Evolutionary conservation across 2,888 invertebrate species (phyloP).

Genomic region (Pammene aurita): DNA sequence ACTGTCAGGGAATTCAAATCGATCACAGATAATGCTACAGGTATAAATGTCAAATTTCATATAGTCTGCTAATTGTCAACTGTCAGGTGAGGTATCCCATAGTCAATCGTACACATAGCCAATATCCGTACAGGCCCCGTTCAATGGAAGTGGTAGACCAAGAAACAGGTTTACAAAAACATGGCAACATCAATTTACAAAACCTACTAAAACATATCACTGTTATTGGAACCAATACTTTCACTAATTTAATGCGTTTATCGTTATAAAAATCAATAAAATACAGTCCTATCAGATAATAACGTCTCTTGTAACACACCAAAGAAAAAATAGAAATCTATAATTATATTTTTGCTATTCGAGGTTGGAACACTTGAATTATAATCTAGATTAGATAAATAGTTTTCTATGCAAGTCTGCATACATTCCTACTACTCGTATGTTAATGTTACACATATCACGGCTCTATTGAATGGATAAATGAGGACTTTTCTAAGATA

Average conservation of each 20-base stretch:
- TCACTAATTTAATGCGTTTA: constrained; percentile 6
- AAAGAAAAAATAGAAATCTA: constrained; percentile 66
- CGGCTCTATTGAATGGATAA: constrained; percentile 62
- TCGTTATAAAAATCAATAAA: not conserved
- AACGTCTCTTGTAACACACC: constrained; percentile 59
- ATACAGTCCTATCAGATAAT: constrained; percentile 14
- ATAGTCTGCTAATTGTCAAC: not conserved
- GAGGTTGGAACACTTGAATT: constrained; percentile 50
- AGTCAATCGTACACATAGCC: not conserved
- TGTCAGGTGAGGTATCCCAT: not conserved
- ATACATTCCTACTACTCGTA: constrained; percentile 55
- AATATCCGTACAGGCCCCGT: not conserved
- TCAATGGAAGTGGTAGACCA: not conserved
- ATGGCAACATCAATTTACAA: not conserved
- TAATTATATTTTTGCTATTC: constrained; percentile 27
- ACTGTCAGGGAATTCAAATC: not conserved
- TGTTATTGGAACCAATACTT: not conserved
- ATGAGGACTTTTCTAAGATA: constrained; percentile 69
- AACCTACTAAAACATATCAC: not conserved
- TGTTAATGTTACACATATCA: constrained; percentile 54
- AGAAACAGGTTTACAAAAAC: not conserved
- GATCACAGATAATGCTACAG: not conserved
- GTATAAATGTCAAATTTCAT: not conserved
- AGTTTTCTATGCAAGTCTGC: constrained; percentile 57
- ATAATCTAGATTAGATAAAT: constrained; percentile 58